Base-by-base conservation (phyloP, 2,797 vertebrate species). In the Acanthurus lineatus region DNA sequence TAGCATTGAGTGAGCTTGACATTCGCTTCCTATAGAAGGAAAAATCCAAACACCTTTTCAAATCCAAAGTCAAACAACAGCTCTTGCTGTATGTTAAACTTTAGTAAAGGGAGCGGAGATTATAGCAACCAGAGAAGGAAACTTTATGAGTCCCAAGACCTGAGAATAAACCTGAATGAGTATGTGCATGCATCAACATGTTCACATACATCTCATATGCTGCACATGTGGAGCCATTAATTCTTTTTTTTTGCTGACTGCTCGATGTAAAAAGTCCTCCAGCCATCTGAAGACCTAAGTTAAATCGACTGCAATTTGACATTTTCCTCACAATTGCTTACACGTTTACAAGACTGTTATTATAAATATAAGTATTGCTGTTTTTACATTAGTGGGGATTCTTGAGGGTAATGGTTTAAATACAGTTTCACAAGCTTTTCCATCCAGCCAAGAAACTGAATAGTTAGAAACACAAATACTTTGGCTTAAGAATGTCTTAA, bases 1-100 rank as follows among this genome's bases (percentile, higher is more conserved):
- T 76, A 1, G 19, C n/a, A 68, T 65, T 86, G 79, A 88, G 73
- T 76, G 87, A 86, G 79, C 72, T 79, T 88, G 88, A 82, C 80
- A 81, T 69, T 69, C 66, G 85, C 68, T 84, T 88, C 80, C 81
- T 69, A 77, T 69, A 54, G 59, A 22, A 14, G 4, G 28, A 44
- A 48, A 68, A 42, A 65, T 73, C 59, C 40, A 75, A 72, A 56
- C 53, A 25, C 20, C 32, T 53, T 35, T 51, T 32, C 57, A 53
- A 61, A 70, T 83, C 32, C 4, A 56, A 82, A 74, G 73, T 73
- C 72, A 82, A 79, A 75, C 47, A 83, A 68, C 69, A 65, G 60
- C 53, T 68, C 64, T 54, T 20, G 47, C 28, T 70, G 64, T 59
- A 64, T 15, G 3, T 67, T 73, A 0, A 5, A 22, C 52, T 56